Evolutionary conservation across 2,888 invertebrate genomes (phyloP).

Genomic region (Caenorhabditis uteleia): DNA sequence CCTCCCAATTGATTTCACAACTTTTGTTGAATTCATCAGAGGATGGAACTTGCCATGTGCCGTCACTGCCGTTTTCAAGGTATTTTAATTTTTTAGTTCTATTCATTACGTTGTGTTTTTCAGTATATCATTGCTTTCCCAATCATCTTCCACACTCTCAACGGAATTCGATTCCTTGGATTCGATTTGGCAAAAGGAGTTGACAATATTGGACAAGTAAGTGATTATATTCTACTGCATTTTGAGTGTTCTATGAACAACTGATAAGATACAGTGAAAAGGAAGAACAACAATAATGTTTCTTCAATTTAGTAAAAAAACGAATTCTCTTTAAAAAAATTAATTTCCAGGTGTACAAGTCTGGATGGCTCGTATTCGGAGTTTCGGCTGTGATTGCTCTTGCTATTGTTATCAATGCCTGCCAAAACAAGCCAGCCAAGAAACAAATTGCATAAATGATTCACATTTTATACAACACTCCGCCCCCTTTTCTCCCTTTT

Average conservation of each 20-base stretch:
- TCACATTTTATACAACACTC: constrained; percentile 7
- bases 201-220: constrained; percentile 48
- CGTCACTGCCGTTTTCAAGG: constrained; percentile 64
- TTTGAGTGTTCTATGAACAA: too few relatives aligned
- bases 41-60: constrained; percentile 60
- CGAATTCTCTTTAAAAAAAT: too few relatives aligned
- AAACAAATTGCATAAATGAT: constrained; percentile 29
- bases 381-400: constrained; percentile 61
- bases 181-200: constrained; percentile 67
- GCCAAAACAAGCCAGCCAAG: constrained; percentile 41
- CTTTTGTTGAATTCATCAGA: constrained; percentile 62
- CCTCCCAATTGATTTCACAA: constrained; percentile 65
- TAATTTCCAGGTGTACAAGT: constrained; percentile 57
- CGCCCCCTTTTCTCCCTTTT: constrained; percentile 7
- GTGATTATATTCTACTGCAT: neutral
- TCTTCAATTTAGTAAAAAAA: too few relatives aligned
- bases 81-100: too few relatives aligned
- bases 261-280: too few relatives aligned
- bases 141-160: constrained; percentile 68
- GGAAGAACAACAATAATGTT: too few relatives aligned
- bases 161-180: constrained; percentile 68
- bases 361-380: constrained; percentile 66
- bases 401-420: constrained; percentile 56
- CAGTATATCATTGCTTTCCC: constrained; percentile 68
- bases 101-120: too few relatives aligned